Base-by-base conservation (phyloP, 2,113 vertebrate genomes). In the Clupea harengus region DNA sequence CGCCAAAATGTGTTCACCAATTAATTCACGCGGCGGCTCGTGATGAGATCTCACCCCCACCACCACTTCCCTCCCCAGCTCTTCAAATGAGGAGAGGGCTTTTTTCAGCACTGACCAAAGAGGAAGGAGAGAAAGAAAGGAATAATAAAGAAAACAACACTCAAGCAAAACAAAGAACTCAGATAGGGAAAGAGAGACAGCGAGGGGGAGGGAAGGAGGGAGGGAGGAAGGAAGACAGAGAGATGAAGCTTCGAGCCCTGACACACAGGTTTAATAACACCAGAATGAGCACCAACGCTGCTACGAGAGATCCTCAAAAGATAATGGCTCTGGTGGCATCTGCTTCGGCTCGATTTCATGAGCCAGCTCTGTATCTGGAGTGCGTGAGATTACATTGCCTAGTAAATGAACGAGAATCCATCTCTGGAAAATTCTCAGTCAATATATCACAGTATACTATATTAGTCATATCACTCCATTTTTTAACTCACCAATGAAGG, bases 371-470 rank as follows among this genome's bases (percentile, higher is more conserved):
- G 57, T 75, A 64, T 64, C 57, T 72, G 82, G 86, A 89, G 82
- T 83, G 67, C 49, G 50, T 20, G 57, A 82, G 86, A 87, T 89
- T 83, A 80, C 86, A 54, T 87, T 88, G 46, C 39, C 39, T 84
- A 85, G 22, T 81, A 32, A 83, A 52, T 85, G 44, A 88, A 72
- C 25, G 25, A 28, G 25, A 85, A 85, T 82, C 72, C 64, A 85
- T 87, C 47, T 86, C 87, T 87, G 45, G 84, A 46, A 87, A 86
- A 60, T 86, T 88, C 45, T 86, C 64, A 44, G 82, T 80, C 83
- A 88, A 87, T 67, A 88, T 25, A 86, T 86, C 54, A 45, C 54
- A 83, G 47, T 60, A 82, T 28, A 78, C 72, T 82, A 84, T 81
- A 72, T 87, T 64, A 82, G 60, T 81, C 54, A 83, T 75, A 80